These are phyloP conservation scores for Trinectes maculatus DNA, from an alignment of 2,113 vertebrate species.

Conservation along the genomic window DNA sequence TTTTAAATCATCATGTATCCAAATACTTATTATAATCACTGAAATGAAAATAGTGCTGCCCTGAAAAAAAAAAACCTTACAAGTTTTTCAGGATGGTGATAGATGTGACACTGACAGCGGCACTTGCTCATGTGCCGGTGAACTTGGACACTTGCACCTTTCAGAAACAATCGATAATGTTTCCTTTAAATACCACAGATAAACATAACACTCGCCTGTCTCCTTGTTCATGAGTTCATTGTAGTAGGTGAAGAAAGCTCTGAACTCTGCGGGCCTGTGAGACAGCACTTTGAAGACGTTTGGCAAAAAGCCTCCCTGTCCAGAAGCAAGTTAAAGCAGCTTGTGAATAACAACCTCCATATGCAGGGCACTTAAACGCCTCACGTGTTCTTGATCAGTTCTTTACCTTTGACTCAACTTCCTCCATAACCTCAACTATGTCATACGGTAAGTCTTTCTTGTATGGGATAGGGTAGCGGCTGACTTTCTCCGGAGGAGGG, in stretches of 20 bases:
- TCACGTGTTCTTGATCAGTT: not conserved
- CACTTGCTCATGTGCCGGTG: no score
- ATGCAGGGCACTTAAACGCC: not conserved
- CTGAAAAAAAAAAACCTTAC: no score
- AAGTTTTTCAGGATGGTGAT: no score
- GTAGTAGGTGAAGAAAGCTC: slow-evolving; percentile 89
- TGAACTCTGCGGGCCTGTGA: slow-evolving; percentile 85
- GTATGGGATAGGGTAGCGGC: slow-evolving; percentile 83
- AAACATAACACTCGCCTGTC: slow-evolving; percentile 78
- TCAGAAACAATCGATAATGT: no score
- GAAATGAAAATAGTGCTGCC: no score
- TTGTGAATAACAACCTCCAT: rapidly evolving
- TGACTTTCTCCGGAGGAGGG: slow-evolving; percentile 64
- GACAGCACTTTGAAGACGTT: slow-evolving; percentile 86
- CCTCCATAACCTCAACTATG: slow-evolving; percentile 88
- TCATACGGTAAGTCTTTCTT: slow-evolving; percentile 87
- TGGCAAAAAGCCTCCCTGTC: slow-evolving; percentile 85
- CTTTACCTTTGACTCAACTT: slow-evolving; percentile 85
- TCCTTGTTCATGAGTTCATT: slow-evolving; percentile 88
- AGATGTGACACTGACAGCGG: no score
- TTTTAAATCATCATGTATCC: no score
- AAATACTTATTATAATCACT: no score
- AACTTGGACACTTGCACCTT: no score
- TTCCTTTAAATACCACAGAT: not conserved
- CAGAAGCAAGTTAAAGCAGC: not conserved